Evolutionary conservation across 2,888 invertebrate genomes (phyloP).

Genomic region (Drosophila paramelanica): DNA sequence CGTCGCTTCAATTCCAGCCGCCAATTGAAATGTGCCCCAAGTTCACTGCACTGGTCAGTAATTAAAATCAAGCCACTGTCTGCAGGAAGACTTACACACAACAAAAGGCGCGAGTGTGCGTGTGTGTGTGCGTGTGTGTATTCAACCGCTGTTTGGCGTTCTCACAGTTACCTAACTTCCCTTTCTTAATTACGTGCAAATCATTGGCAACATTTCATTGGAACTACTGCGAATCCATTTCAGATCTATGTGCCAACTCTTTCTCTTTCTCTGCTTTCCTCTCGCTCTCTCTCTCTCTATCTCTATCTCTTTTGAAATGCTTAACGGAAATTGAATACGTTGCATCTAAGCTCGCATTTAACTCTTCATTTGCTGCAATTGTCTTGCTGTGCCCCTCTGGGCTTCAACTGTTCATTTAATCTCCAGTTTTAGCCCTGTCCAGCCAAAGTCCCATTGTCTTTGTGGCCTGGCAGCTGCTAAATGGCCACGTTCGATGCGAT

Average conservation of each 20-base stretch:
- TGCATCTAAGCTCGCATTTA: constrained; percentile 13
- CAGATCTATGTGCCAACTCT: constrained; percentile 37
- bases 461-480: constrained; percentile 31
- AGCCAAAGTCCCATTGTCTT: constrained; percentile 15
- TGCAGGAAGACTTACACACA: constrained; percentile 24
- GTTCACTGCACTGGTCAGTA: constrained; percentile 70
- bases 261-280: constrained; percentile 5
- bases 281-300: constrained; percentile 2
- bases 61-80: constrained; percentile 58
- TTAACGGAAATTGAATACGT: constrained; percentile 59
- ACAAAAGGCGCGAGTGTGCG: no score
- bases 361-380: constrained; percentile 63
- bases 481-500: constrained; percentile 16
- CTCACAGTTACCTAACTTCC: constrained; percentile 60
- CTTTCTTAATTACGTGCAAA: constrained; percentile 50
- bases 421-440: constrained; percentile 33
- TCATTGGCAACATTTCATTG: constrained; percentile 62
- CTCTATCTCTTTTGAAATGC: constrained; percentile 1
- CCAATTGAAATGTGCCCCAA: constrained; percentile 42
- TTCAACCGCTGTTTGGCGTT: constrained; percentile 20
- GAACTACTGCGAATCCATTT: constrained; percentile 39
- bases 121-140: constrained; percentile 9
- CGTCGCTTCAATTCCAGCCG: constrained; percentile 59
- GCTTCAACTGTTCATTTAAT: constrained; percentile 44
- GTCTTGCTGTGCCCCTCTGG: constrained; percentile 40